Evolutionary conservation across 2,888 invertebrate species (phyloP).

Genomic region (Caenorhabditis becei): DNA sequence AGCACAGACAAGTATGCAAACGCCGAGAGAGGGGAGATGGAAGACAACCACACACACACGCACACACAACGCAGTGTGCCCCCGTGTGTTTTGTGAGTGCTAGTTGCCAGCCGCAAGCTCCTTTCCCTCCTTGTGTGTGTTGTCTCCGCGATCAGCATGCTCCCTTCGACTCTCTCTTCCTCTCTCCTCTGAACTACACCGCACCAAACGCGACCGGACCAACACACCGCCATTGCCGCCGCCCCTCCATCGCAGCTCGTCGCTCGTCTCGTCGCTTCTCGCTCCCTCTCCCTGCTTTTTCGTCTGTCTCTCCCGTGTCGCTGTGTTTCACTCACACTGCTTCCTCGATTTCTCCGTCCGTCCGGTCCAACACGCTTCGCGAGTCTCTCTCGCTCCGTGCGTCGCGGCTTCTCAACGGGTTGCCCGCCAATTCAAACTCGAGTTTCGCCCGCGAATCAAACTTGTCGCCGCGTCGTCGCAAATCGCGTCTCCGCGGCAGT

Average conservation of each 20-base stretch:
- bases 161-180: constrained; percentile 25
- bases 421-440: constrained; percentile 52
- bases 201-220: constrained; percentile 52
- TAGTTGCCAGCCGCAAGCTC: constrained; percentile 51
- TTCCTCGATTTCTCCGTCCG: constrained; percentile 32
- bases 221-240: constrained; percentile 36
- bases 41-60: constrained; percentile 32
- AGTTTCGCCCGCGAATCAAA: constrained; percentile 30
- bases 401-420: constrained; percentile 34
- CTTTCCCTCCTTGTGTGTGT: constrained; percentile 14
- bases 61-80: constrained; percentile 35
- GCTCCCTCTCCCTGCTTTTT: background rate
- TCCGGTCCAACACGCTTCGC: constrained; percentile 29
- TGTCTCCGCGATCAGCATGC: constrained; percentile 26
- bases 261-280: constrained; percentile 13
- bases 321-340: constrained; percentile 2
- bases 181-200: constrained; percentile 29
- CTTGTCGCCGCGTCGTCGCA: constrained; percentile 10
- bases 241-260: constrained; percentile 16
- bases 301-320: constrained; percentile 23
- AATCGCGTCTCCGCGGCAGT: constrained; percentile 5
- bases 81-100: constrained; percentile 57
- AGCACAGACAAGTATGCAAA: constrained; percentile 57
- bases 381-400: constrained; percentile 18
- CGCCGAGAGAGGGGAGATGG: constrained; percentile 40